Evolutionary conservation across 2,888 invertebrate genomes (phyloP).

Genomic region (Cerastis leucographa): DNA sequence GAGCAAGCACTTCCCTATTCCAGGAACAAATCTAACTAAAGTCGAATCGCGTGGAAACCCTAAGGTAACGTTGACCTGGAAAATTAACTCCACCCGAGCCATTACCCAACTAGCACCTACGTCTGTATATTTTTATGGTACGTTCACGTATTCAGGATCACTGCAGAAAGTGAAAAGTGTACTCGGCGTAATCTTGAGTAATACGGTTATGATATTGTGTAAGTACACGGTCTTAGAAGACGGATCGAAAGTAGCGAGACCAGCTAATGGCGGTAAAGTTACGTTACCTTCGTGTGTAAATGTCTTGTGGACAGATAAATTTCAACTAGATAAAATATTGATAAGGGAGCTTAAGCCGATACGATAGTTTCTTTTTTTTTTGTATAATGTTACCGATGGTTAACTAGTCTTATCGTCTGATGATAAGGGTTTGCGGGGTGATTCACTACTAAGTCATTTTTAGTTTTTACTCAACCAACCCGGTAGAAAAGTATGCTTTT

Average conservation of each 20-base stretch:
- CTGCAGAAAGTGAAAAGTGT: constrained; percentile 54
- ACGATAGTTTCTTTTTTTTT: not conserved
- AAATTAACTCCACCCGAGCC: constrained; percentile 83
- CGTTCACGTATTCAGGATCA: constrained; percentile 54
- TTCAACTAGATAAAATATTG: constrained; percentile 1
- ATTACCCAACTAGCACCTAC: constrained; percentile 72
- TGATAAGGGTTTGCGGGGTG: constrained; percentile 6
- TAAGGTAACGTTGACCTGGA: constrained; percentile 81
- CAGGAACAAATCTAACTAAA: constrained; percentile 56
- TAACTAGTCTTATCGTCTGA: constrained; percentile 30
- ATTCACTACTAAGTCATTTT: not conserved
- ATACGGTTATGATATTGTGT: constrained; percentile 31
- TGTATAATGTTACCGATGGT: not conserved
- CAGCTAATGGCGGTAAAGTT: constrained; percentile 2
- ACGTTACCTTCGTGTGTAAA: constrained; percentile 4
- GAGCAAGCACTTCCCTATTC: constrained; percentile 18
- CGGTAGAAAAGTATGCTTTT: not conserved
- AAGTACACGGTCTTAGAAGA: constrained; percentile 20
- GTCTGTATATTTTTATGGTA: constrained; percentile 66
- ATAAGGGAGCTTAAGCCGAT: not conserved
- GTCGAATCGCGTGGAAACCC: constrained; percentile 75
- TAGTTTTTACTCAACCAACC: not conserved
- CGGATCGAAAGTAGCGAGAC: constrained; percentile 10
- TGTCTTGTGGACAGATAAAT: constrained; percentile 11
- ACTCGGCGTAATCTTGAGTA: constrained; percentile 47